These are phyloP conservation scores for Gandaritis pyraliata DNA, from an alignment of 2,888 invertebrate genomes.

Conservation along the genomic window DNA sequence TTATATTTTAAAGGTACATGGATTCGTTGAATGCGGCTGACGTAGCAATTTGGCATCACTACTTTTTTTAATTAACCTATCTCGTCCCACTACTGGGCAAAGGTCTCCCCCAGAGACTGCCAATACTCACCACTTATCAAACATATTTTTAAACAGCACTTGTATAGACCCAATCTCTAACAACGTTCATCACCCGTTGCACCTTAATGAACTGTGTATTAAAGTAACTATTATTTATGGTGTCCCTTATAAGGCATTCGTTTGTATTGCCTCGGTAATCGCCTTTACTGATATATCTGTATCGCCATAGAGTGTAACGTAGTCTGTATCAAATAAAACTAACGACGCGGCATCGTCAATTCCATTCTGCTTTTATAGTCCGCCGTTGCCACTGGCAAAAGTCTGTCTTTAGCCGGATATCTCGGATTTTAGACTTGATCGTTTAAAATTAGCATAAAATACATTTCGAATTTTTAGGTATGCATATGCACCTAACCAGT, in stretches of 20 bases:
- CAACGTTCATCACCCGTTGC: constrained; percentile 47
- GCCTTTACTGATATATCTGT: constrained; percentile 59
- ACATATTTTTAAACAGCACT: too few relatives aligned
- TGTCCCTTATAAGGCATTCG: constrained; percentile 67
- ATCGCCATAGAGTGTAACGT: constrained; percentile 9
- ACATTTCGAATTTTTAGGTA: not conserved
- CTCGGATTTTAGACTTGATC: not conserved
- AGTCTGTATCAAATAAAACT: constrained; percentile 65
- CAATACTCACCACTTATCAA: too few relatives aligned
- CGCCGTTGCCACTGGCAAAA: not conserved
- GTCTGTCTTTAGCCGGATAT: constrained; percentile 6
- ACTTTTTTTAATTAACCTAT: too few relatives aligned
- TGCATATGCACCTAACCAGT: not conserved
- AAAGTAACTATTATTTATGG: constrained; percentile 24
- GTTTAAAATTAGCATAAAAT: not conserved
- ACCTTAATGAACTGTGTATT: constrained; percentile 61
- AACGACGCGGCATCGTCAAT: constrained; percentile 55
- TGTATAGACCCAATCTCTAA: not conserved
- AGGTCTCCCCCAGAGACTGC: too few relatives aligned
- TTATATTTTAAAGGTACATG: too few relatives aligned
- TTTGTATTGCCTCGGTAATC: constrained; percentile 67
- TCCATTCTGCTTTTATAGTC: constrained; percentile 18
- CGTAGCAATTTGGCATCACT: too few relatives aligned
- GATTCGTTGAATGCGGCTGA: too few relatives aligned
- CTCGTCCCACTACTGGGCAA: too few relatives aligned